Evolutionary conservation across 1,140 invertebrate species (phyloP).

Genomic region (Stenopsyche tienmushanensis): DNA sequence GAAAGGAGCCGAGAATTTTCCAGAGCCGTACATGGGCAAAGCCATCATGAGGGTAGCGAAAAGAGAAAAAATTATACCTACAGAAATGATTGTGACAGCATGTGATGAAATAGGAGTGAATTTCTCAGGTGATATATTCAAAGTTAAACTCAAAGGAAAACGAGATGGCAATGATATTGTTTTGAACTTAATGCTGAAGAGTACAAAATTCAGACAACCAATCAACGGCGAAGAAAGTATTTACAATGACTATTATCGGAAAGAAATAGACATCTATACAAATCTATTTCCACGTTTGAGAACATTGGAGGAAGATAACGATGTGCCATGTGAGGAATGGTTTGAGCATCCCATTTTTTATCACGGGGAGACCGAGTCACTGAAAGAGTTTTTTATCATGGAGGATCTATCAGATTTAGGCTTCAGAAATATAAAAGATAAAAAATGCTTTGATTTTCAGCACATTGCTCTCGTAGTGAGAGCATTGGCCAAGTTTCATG

Average conservation of each 20-base stretch:
- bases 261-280: constrained; percentile 47
- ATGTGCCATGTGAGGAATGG: constrained; percentile 36
- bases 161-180: background rate
- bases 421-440: constrained; percentile 52
- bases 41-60: background rate
- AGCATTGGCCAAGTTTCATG: constrained; percentile 58
- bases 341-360: constrained; percentile 50
- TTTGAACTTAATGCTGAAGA: constrained; percentile 43
- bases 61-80: constrained; percentile 1
- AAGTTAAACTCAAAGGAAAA: constrained; percentile 33
- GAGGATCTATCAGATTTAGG: constrained; percentile 54
- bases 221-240: constrained; percentile 44
- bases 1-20: background rate
- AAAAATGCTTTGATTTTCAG: constrained; percentile 48
- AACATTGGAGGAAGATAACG: constrained; percentile 44
- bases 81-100: background rate
- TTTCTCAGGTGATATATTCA: constrained; percentile 46
- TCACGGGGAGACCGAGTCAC: constrained; percentile 43
- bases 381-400: constrained; percentile 55
- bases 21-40: background rate
- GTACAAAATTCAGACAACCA: constrained; percentile 42
- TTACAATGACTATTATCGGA: constrained; percentile 41
- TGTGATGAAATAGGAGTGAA: constrained; percentile 46
- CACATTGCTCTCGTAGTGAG: constrained; percentile 52
- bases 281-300: constrained; percentile 45